phyloP scores from a whole-genome alignment of 2,113 vertebrate species.

The Scalopus aquaticus region DNA sequence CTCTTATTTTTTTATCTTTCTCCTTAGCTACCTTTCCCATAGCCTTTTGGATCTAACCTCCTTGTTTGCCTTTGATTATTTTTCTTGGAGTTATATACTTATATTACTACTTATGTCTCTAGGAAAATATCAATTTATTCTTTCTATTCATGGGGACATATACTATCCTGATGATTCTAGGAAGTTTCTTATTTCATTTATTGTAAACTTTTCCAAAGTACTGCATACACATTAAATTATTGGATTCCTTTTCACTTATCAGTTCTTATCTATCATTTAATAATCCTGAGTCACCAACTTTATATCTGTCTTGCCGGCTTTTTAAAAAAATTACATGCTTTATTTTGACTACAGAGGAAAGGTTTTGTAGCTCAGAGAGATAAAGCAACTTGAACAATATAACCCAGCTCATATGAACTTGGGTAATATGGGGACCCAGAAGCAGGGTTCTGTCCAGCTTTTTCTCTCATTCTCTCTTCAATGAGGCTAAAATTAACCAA shows the following conservation, averaged over 20 bases:
- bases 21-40: neutral
- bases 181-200: neutral
- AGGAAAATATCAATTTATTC: neutral
- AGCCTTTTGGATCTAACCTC: neutral
- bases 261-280: neutral
- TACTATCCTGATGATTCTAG: neutral
- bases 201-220: neutral
- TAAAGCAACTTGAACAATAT: neutral
- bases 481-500: neutral
- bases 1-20: neutral
- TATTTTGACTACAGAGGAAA: neutral
- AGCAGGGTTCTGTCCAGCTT: neutral
- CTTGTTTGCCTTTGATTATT: neutral
- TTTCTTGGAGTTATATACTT: neutral
- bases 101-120: neutral
- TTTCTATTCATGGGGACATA: neutral
- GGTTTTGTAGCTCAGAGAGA: neutral
- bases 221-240: neutral
- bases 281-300: neutral
- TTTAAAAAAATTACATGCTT: neutral
- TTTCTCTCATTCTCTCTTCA: neutral
- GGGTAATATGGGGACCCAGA: neutral
- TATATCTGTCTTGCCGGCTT: neutral
- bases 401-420: neutral
- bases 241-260: neutral